A percentile compares a stretch with the other conserved stretches of the same genome.
Evolutionary conservation across 2,888 invertebrate species (phyloP).

Genomic region (Zaprionus lineosus): DNA sequence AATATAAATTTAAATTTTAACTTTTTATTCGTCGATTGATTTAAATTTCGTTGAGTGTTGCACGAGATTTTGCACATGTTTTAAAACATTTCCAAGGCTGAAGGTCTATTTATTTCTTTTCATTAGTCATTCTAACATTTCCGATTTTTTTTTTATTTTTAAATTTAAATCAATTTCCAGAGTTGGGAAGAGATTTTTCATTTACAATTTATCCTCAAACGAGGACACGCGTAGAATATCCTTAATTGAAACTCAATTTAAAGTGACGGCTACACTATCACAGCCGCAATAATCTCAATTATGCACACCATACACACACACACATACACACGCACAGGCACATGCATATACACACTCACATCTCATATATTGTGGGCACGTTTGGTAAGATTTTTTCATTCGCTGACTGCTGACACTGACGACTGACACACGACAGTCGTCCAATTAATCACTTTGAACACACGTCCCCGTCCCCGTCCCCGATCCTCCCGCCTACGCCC

Average conservation of each 20-base stretch:
- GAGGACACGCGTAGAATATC: too few relatives aligned
- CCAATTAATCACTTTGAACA: conserved; percentile 68
- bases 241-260: too few relatives aligned
- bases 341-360: conserved; percentile 1
- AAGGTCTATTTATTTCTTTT: too few relatives aligned
- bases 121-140: too few relatives aligned
- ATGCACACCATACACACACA: conserved; percentile 4
- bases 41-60: conserved; percentile 56
- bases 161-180: conserved; percentile 33
- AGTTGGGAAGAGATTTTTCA: too few relatives aligned
- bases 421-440: conserved; percentile 56
- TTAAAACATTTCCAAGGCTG: too few relatives aligned
- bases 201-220: too few relatives aligned
- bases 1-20: too few relatives aligned
- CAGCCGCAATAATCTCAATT: background rate
- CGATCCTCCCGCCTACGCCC: background rate
- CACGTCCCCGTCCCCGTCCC: background rate
- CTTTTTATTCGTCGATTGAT: conserved; percentile 63
- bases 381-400: conserved; percentile 47
- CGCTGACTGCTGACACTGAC: conserved; percentile 39
- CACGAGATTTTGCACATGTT: conserved; percentile 66
- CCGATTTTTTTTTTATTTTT: conserved; percentile 1
- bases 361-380: conserved; percentile 25
- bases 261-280: background rate
- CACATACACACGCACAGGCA: background rate